Conservation (phyloP, 2,888 invertebrate genomes). For the Drosophila tripunctata region DNA sequence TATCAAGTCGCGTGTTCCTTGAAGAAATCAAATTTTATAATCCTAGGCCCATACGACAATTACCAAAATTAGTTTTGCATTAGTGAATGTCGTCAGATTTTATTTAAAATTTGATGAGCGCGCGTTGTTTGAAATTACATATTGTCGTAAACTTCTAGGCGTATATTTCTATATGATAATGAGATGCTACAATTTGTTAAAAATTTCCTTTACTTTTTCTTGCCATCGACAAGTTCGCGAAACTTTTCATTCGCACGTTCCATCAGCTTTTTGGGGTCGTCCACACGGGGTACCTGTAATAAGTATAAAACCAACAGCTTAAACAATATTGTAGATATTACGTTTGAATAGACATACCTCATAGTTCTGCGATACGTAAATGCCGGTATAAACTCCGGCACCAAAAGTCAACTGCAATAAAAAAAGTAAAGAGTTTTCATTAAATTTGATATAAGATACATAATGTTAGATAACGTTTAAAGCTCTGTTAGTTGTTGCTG, state of each 20-base stretch:
- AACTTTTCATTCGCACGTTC: constrained; percentile 85
- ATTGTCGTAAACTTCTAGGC: constrained; percentile 18
- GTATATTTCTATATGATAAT: constrained; percentile 3
- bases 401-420: constrained; percentile 87
- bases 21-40: too few relatives aligned
- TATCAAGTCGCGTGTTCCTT: too few relatives aligned
- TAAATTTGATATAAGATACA: not conserved
- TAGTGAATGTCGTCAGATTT: constrained; percentile 14
- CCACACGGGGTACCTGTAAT: constrained; percentile 92
- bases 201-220: constrained; percentile 85
- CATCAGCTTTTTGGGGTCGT: constrained; percentile 90
- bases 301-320: not conserved
- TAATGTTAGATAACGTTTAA: not conserved
- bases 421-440: not conserved
- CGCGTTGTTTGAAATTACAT: constrained; percentile 6
- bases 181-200: not conserved
- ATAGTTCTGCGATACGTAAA: constrained; percentile 90
- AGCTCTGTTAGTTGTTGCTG: constrained; percentile 9
- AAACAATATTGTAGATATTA: not conserved
- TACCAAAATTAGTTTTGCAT: too few relatives aligned
- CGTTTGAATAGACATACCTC: constrained; percentile 85
- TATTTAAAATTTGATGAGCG: constrained; percentile 24
- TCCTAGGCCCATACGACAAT: too few relatives aligned
- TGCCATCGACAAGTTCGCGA: constrained; percentile 86
- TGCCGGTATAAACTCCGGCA: constrained; percentile 89